phyloP scores from a whole-genome alignment of 2,888 invertebrate species.

The Amphipyra berbera region DNA sequence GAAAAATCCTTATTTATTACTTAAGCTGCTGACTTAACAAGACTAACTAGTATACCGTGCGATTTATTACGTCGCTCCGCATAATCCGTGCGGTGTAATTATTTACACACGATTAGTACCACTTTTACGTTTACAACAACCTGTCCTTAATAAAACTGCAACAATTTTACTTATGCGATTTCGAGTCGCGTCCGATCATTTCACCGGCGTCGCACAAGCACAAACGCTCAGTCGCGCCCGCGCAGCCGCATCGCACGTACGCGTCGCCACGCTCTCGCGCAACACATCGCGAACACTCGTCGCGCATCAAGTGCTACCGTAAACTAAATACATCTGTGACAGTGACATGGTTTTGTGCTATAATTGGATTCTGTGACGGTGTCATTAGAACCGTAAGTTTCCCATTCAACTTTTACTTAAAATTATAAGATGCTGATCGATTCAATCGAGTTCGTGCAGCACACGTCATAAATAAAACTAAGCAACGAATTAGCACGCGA shows the following conservation, averaged over 20 bases:
- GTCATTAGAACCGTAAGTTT: constrained; percentile 80
- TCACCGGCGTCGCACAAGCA: constrained; percentile 63
- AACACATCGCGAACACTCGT: constrained; percentile 63
- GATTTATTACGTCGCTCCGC: constrained; percentile 56
- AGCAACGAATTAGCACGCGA: constrained; percentile 69
- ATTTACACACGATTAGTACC: constrained; percentile 60
- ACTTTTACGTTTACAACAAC: constrained; percentile 69
- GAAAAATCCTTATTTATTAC: constrained; percentile 53
- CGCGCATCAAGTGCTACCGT: constrained; percentile 69
- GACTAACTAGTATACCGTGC: constrained; percentile 48
- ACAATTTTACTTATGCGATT: constrained; percentile 71
- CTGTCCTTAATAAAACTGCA: constrained; percentile 67
- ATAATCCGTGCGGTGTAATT: constrained; percentile 55
- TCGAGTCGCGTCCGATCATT: constrained; percentile 70
- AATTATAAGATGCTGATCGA: constrained; percentile 49
- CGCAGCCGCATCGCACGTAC: constrained; percentile 64
- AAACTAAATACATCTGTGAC: constrained; percentile 78
- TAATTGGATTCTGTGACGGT: constrained; percentile 83
- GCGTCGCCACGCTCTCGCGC: constrained; percentile 54
- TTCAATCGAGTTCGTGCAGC: constrained; percentile 52
- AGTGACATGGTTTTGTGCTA: constrained; percentile 88
- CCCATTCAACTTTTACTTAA: constrained; percentile 54
- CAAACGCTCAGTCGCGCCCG: constrained; percentile 58
- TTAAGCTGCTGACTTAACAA: constrained; percentile 48
- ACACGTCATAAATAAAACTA: constrained; percentile 59